Evolutionary conservation across 1,140 invertebrate species (phyloP).

Genomic region (Pemphigus obesinymphae): DNA sequence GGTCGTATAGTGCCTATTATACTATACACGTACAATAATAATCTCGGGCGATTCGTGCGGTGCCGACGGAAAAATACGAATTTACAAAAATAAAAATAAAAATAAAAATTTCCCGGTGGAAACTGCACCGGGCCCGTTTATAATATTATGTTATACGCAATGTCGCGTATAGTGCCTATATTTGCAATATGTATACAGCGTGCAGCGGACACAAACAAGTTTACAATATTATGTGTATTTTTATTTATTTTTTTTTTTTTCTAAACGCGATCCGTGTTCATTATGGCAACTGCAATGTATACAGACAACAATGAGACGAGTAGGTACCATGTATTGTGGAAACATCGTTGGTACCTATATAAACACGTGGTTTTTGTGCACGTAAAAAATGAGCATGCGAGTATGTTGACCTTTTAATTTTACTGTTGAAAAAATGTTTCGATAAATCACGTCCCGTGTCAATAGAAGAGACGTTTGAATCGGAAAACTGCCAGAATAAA

Average conservation of each 20-base stretch:
- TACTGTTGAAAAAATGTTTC: not conserved
- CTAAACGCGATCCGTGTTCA: not conserved
- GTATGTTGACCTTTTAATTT: conserved; percentile 12
- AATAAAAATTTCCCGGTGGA: too few species aligned
- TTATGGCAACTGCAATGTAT: not conserved
- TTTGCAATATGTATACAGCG: too few species aligned
- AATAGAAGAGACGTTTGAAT: not conserved
- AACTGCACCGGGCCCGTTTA: too few species aligned
- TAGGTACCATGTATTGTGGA: not conserved
- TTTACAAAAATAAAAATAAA: too few species aligned
- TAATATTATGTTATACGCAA: too few species aligned
- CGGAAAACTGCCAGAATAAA: not conserved
- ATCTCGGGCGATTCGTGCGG: too few species aligned
- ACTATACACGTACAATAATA: too few species aligned
- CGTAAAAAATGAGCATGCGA: not conserved
- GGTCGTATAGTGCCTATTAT: too few species aligned
- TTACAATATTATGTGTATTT: not conserved
- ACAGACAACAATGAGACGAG: not conserved
- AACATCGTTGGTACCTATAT: not conserved
- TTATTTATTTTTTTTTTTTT: too few species aligned
- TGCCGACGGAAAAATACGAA: too few species aligned
- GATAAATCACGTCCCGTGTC: not conserved
- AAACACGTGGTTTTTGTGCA: not conserved
- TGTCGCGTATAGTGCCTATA: too few species aligned
- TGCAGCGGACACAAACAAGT: too few species aligned